Evolutionary conservation across 2,888 invertebrate species (phyloP), one percentile per base, ranked within the genome.

Genomic region (Agelastica alni): DNA sequence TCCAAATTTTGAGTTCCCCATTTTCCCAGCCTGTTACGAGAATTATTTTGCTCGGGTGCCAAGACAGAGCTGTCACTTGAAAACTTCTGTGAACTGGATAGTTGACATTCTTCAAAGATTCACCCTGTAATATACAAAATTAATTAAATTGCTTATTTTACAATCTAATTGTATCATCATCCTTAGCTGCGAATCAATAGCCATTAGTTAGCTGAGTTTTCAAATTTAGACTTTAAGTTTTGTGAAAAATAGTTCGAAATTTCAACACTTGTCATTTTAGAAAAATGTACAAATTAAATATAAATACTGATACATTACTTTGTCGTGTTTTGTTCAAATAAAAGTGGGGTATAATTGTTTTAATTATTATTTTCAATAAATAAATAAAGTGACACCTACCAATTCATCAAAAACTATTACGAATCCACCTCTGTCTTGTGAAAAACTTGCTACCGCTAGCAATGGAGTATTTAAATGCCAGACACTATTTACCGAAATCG

Each of bases 11-110:
- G 3, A 97, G 80, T 71, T 94, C 93, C 5, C 96, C 96, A 69
- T 88, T 93, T 77, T 95, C 94, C 93, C 95, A 96, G 3, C 93
- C 94, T 32, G 89, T 88, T 1, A 89, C 89, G 45, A 97, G 77
- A 52, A 93, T 80, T 51, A 86, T 85, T 69, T 88, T 84, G 44
- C 85, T 86, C 1, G 96, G 95, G 77, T 97, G 96, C 96, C 97
- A 97, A 2, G 86, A 83, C 26, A 94, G 74, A 1, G 89, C 85
- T 10, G 91, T 89, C 1, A 90, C 89, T 80, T 92, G 92, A 45
- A 89, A 88, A 10, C 87, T 85, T 16, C 87, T 76, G 68, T 91
- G 85, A 36, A 85, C 83, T 1, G 91, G 87, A 75, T 87, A 88
- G 46, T 87, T 88, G 30, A 91, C 84, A 68, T 89, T 90, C 62